phyloP scores from a whole-genome alignment of 2,797 vertebrate genomes.

The Acrossocheilus wenchowensis region DNA sequence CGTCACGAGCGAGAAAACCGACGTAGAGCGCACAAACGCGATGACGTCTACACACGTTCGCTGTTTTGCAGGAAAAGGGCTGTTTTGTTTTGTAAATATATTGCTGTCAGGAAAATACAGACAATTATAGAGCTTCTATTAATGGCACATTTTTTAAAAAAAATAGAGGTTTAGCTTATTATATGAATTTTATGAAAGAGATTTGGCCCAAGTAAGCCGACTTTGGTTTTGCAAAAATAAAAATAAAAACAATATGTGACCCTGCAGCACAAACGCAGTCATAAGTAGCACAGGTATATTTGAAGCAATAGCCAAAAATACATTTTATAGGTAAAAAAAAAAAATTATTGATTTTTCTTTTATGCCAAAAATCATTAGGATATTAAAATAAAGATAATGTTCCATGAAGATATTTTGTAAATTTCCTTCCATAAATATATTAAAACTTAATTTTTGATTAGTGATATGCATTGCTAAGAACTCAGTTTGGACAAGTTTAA shows the following conservation, averaged over 20 bases:
- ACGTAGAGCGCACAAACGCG: conserved; percentile 40
- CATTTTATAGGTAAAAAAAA: too few species aligned
- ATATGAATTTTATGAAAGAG: too few species aligned
- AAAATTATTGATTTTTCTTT: too few species aligned
- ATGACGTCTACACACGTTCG: conserved; percentile 53
- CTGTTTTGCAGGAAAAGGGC: not conserved
- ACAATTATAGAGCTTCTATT: not conserved
- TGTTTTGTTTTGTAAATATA: not conserved
- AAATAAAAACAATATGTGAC: too few species aligned
- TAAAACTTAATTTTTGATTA: too few species aligned
- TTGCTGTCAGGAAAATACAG: not conserved
- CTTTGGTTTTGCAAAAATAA: not conserved
- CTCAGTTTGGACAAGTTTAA: not conserved
- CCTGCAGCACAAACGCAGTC: too few species aligned
- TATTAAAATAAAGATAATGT: not conserved
- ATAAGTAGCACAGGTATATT: not conserved
- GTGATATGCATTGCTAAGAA: too few species aligned
- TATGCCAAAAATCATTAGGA: not conserved
- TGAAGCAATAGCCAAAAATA: not conserved
- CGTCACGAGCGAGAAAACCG: conserved; percentile 29
- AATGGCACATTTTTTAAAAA: not conserved
- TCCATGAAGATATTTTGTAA: not conserved
- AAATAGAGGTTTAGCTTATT: not conserved
- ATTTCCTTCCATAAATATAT: too few species aligned
- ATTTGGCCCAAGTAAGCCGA: not conserved